Evolutionary conservation across 2,888 invertebrate genomes (phyloP), one percentile per base, ranked within the genome.

Genomic region (Matsumyia berberina): DNA sequence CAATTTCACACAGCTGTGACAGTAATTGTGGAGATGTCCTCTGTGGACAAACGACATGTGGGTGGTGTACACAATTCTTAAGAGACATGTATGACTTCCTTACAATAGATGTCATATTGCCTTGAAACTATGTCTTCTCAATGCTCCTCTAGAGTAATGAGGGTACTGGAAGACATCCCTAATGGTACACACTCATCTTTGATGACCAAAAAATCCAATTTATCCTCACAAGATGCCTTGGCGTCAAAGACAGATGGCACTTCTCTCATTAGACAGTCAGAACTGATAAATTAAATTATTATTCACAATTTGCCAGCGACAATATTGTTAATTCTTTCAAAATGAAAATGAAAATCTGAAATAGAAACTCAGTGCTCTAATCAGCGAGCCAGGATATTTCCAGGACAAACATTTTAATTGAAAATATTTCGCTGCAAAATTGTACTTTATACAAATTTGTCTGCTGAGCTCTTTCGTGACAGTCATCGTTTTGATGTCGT

Each of bases 361-460:
- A 46, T 2, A 8, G 31, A 53, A 51, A 31, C 8, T 31, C 1
- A 17, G 11, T 5, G 11, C 15, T 12, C 33, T 33, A 33, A 33
- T 17, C 15, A 55, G 7, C 33, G n/a, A 39, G 37, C 3, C 1
- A 3, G 6, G 1, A 37, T 12, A 58, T 29, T 29, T 42, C 4
- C n/a, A 4, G 5, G 39, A 29, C 9, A 39, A 24, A 29, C 42
- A 57, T 57, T 24, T 24, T 57, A 57, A 57, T 57, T 57, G 37
- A n/a, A 39, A 19, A 2, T n/a, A 11, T 42, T 58, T 24, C 29
- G 6, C 12, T 24, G n/a, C 8, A 7, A 39, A 39, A 37, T 24
- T 24, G 24, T 19, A 12, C 8, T 57, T 37, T 19, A 6, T 5
- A 12, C n/a, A 39, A 37, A 37, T 58, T n/a, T 39, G 12, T 39